Percentiles rank a stretch among this genome's conserved stretches.
Evolutionary conservation across 2,113 vertebrate species (phyloP).

Genomic region (Campylorhamphus procurvoides): DNA sequence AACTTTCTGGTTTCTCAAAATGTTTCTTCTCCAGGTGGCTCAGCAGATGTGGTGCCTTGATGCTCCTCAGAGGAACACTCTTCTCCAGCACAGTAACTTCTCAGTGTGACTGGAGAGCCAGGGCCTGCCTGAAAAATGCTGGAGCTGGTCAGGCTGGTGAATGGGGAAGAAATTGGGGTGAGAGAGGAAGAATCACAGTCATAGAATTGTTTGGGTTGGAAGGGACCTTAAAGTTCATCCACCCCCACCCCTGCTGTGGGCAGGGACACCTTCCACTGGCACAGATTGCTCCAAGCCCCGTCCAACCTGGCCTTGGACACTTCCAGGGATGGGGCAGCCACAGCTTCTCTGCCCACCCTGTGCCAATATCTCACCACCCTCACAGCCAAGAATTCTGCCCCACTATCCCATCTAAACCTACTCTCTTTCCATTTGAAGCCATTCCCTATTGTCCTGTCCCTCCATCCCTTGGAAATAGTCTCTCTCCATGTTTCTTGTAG

Average conservation of each 20-base stretch:
- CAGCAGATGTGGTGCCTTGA: background rate
- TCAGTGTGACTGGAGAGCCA: background rate
- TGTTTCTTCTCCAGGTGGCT: background rate
- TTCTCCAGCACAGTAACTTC: background rate
- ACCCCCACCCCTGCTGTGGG: fast-evolving
- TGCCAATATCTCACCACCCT: background rate
- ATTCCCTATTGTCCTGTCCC: background rate
- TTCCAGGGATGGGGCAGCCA: background rate
- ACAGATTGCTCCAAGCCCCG: fast-evolving
- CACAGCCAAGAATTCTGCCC: no score
- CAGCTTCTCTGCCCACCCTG: background rate
- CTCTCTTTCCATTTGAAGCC: background rate
- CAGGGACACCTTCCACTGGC: fast-evolving
- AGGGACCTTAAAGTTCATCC: fast-evolving
- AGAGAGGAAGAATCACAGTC: background rate
- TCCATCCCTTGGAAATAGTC: fast-evolving
- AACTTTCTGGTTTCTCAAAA: background rate
- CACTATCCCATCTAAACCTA: background rate
- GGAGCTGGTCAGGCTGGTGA: background rate
- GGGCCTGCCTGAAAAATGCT: background rate
- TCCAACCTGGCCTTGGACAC: background rate
- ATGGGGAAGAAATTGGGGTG: background rate
- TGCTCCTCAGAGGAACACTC: background rate
- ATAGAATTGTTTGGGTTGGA: background rate
- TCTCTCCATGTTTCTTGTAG: background rate